Conservation (phyloP, 2,797 vertebrate species). For the Vireo griseus region DNA sequence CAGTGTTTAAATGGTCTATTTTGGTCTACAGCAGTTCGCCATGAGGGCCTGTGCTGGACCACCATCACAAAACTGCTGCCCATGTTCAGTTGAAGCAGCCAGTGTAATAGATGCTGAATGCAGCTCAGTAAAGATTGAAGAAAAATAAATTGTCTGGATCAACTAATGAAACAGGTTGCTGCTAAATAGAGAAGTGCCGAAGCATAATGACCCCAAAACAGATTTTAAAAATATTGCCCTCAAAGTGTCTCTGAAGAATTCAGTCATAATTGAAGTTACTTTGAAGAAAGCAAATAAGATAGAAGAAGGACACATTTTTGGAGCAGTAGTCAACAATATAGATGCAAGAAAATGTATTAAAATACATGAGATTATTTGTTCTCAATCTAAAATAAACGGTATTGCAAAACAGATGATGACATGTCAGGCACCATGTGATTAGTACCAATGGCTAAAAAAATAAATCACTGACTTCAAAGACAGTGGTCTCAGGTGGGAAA, state of each 20-base stretch:
- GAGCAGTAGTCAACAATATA: background rate
- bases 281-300: slow-evolving; percentile 25
- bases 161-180: slow-evolving; percentile 29
- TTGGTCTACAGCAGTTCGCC: background rate
- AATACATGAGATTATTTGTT: background rate
- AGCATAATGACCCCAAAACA: slow-evolving; percentile 33
- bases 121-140: slow-evolving; percentile 15
- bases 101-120: background rate
- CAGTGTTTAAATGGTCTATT: background rate
- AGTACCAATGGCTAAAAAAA: background rate
- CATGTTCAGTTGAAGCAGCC: background rate
- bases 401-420: background rate
- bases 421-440: background rate
- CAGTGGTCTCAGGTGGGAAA: background rate
- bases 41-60: background rate
- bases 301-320: background rate
- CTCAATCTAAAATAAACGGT: background rate
- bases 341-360: background rate
- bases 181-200: slow-evolving; percentile 39
- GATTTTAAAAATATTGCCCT: slow-evolving; percentile 25
- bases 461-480: background rate
- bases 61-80: background rate
- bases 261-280: background rate
- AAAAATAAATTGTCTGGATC: background rate
- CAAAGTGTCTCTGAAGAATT: background rate